Conservation (phyloP, 2,888 invertebrate species). For the Coleophora flavipennella region DNA sequence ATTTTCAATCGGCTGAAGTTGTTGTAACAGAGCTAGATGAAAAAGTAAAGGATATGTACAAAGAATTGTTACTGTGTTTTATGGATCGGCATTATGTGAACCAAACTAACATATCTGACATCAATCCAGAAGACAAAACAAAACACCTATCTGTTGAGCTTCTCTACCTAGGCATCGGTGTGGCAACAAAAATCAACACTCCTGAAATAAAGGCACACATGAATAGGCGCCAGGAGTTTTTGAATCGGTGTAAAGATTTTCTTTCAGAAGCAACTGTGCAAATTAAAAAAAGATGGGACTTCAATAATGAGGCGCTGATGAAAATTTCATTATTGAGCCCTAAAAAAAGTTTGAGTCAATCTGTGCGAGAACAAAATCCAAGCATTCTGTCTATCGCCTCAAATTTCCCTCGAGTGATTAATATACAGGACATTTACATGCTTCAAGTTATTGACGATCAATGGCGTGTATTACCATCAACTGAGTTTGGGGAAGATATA, state of each 20-base stretch:
- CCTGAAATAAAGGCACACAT: background rate
- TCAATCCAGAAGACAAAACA: too few species aligned
- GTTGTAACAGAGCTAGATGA: background rate
- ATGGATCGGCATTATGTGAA: too few species aligned
- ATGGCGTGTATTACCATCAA: background rate
- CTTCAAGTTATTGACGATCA: background rate
- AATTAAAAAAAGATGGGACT: background rate
- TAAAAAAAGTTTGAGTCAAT: background rate
- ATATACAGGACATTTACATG: background rate
- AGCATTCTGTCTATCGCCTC: background rate
- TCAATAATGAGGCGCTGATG: background rate
- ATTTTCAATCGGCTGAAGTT: slow-evolving; percentile 1
- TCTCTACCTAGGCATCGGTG: slow-evolving; percentile 2
- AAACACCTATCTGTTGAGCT: too few species aligned
- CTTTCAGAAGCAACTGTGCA: background rate
- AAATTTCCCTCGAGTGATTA: background rate
- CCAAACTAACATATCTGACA: too few species aligned
- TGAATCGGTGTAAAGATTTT: too few species aligned
- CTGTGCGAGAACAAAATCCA: background rate
- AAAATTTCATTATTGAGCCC: background rate
- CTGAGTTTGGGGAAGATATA: too few species aligned
- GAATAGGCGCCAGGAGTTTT: background rate
- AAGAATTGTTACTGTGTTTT: slow-evolving; percentile 1
- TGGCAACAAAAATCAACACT: background rate
- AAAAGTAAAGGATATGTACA: slow-evolving; percentile 3